Evolutionary conservation across 1,140 invertebrate genomes (phyloP).

Genomic region (Listronotus bonariensis): DNA sequence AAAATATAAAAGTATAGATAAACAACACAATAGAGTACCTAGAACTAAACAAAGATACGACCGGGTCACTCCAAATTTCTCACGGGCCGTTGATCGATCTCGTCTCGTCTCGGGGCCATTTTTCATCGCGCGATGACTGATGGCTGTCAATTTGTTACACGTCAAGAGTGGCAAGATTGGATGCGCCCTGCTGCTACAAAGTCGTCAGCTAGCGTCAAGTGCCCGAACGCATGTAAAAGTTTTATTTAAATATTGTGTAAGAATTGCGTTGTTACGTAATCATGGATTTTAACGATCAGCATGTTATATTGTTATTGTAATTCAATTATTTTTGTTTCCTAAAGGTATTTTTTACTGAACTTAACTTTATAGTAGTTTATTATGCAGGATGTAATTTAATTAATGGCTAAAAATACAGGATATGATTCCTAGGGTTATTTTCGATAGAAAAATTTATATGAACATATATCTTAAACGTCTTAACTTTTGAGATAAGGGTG

Average conservation of each 20-base stretch:
- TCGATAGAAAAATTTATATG: too few relatives aligned
- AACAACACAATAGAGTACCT: slow-evolving; percentile 17
- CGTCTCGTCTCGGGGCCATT: slow-evolving; percentile 37
- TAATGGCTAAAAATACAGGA: too few relatives aligned
- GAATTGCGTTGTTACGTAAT: not conserved
- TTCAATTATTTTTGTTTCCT: too few relatives aligned
- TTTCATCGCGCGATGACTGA: slow-evolving; percentile 50
- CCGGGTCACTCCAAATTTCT: slow-evolving; percentile 20
- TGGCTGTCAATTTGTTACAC: slow-evolving; percentile 53
- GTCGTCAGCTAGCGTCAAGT: slow-evolving; percentile 16
- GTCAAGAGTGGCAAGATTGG: slow-evolving; percentile 51
- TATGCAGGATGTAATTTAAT: too few relatives aligned
- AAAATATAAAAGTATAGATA: slow-evolving; percentile 4
- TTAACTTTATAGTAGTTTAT: too few relatives aligned
- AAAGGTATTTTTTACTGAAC: too few relatives aligned
- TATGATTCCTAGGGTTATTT: too few relatives aligned
- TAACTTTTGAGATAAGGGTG: too few relatives aligned
- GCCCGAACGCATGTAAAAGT: not conserved
- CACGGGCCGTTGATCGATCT: slow-evolving; percentile 31
- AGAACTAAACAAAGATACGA: slow-evolving; percentile 18
- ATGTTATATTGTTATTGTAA: too few relatives aligned
- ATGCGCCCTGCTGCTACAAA: slow-evolving; percentile 32
- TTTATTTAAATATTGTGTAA: too few relatives aligned
- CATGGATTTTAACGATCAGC: too few relatives aligned
- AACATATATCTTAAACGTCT: too few relatives aligned